Base-by-base conservation (phyloP, 2,888 invertebrate species). In the Ichneumoninae sp. region DNA sequence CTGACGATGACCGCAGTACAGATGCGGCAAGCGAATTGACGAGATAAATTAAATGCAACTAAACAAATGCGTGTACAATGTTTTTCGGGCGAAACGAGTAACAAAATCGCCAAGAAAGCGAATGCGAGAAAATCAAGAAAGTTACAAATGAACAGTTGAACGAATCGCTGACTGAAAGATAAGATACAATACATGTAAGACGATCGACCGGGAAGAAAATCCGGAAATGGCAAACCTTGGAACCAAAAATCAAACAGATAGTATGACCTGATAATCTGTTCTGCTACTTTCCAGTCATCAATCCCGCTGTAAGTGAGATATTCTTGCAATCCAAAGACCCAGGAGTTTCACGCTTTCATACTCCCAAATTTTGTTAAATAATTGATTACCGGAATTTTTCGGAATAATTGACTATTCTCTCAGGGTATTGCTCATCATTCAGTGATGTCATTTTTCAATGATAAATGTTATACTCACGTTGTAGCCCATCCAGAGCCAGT, bases 401-500 rank as follows among this genome's bases (percentile, higher is more conserved):
- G 0, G 40, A 33, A 10, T 10, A 40, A 40, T 40, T 2, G 1
- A 4, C 16, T 4, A 47, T 47, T 47, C 16, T 16, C 44, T 47
- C 44, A 10, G 13, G 44, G 44, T 16, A 1, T 10, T 2, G 10
- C 10, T 1, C 16, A 16, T 47, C 16, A 16, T 47, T 47, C 13
- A 4, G 5, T 33, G 33, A 63, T 33, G 26, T 16, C 63, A 33
- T n/a, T 33, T 30, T 2, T 36, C 6, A 6, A 19, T 13, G 30
- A n/a, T 7, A 57, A 6, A 36, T 63, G 40, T 33, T 33, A 79
- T 89, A 95, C 96, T 96, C 95, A 98, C 98, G 94, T 98, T 97
- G 91, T 98, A 98, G 0, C 96, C 94, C 96, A 97, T 97, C 97
- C 97, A 98, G 1, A 96, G 93, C 95, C 97, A 98, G 90, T 96